Conservation (phyloP, 1,140 invertebrate species). For the Nymphalis io region DNA sequence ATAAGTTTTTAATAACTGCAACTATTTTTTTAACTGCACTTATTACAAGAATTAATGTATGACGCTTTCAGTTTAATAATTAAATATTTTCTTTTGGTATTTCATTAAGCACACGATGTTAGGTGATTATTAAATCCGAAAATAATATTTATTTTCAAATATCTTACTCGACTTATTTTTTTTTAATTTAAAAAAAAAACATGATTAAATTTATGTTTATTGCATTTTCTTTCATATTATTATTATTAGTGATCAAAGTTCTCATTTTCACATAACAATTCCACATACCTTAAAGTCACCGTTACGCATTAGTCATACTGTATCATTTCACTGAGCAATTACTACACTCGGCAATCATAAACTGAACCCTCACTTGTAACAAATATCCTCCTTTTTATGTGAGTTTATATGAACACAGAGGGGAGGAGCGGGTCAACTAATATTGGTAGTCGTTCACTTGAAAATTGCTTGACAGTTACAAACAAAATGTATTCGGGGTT, state of each 20-base stretch:
- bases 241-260: neutral
- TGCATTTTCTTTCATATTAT: no score
- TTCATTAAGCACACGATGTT: no score
- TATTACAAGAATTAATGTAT: no score
- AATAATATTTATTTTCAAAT: no score
- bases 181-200: no score
- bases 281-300: constrained; percentile 35
- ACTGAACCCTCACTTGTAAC: constrained; percentile 35
- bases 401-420: constrained; percentile 18
- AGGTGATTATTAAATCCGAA: no score
- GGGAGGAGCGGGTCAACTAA: constrained; percentile 41
- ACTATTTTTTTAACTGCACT: no score
- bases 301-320: constrained; percentile 61
- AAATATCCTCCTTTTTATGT: constrained; percentile 2
- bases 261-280: constrained; percentile 16
- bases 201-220: no score
- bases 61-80: no score
- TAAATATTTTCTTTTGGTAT: no score
- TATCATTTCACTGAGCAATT: constrained; percentile 65
- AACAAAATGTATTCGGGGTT: constrained; percentile 63
- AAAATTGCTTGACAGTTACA: constrained; percentile 69
- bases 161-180: no score
- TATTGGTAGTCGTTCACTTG: constrained; percentile 47
- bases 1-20: no score
- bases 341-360: constrained; percentile 45